A percentile compares a stretch with the other conserved stretches of the same genome.
Evolutionary conservation across 2,888 invertebrate genomes (phyloP).

Genomic region (Cephus pygmeus): DNA sequence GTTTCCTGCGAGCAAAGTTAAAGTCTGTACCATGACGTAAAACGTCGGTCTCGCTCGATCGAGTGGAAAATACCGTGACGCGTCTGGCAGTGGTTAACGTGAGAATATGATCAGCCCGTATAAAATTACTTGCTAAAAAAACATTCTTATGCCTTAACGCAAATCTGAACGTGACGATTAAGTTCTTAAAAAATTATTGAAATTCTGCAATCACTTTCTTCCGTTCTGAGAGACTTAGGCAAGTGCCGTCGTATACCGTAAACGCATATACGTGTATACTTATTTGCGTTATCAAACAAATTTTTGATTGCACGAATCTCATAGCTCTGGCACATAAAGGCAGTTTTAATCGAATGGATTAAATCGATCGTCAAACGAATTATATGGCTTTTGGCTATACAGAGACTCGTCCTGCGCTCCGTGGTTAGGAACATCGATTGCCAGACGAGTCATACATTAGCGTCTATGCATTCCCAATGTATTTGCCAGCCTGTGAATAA

Average conservation of each 20-base stretch:
- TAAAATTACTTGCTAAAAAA: background rate
- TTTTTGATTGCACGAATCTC: background rate
- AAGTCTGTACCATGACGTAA: background rate
- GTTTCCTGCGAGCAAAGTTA: background rate
- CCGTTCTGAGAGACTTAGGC: background rate
- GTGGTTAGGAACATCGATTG: background rate
- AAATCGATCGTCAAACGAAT: background rate
- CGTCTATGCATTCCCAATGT: slow-evolving; percentile 27
- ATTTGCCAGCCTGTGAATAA: slow-evolving; percentile 4
- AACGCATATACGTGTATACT: background rate
- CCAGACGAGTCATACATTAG: slow-evolving; percentile 23
- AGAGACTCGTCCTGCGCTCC: background rate
- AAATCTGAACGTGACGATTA: background rate
- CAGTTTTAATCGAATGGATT: background rate
- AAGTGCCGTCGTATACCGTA: background rate
- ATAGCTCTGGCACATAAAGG: background rate
- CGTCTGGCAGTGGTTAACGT: background rate
- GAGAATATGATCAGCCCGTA: background rate
- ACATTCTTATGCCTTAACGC: background rate
- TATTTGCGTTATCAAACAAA: slow-evolving; percentile 15
- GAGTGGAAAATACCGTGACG: background rate
- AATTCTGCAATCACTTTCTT: background rate
- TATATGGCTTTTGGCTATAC: background rate
- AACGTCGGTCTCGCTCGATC: background rate
- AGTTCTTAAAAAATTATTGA: background rate